Evolutionary conservation across 2,113 vertebrate species (phyloP).

Genomic region (Crotalus helleri): DNA sequence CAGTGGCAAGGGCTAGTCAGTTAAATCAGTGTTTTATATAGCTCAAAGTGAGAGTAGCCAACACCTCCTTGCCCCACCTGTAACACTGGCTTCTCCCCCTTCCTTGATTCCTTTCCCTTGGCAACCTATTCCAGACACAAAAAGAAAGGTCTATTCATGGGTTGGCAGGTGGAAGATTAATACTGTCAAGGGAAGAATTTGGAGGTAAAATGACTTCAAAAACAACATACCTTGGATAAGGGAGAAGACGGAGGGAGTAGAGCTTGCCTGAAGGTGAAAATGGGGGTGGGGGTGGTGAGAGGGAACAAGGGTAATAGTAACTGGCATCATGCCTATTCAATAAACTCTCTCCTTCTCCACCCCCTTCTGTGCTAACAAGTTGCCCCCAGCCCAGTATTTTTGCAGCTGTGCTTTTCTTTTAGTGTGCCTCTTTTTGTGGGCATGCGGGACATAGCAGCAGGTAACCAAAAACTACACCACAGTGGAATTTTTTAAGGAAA

Average conservation of each 20-base stretch:
- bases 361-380: constrained; percentile 41
- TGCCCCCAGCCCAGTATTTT: constrained; percentile 34
- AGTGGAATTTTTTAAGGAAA: constrained; percentile 54
- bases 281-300: constrained; percentile 6
- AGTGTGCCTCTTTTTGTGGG: constrained; percentile 21
- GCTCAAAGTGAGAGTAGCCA: background rate
- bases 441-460: constrained; percentile 39
- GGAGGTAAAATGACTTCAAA: constrained; percentile 62
- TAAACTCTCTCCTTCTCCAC: constrained; percentile 31
- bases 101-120: constrained; percentile 36
- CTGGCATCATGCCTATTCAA: constrained; percentile 42
- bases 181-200: constrained; percentile 57
- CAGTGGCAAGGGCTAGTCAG: background rate
- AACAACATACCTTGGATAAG: constrained; percentile 37
- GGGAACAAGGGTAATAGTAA: constrained; percentile 35
- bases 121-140: constrained; percentile 32
- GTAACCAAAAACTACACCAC: constrained; percentile 39
- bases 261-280: constrained; percentile 40
- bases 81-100: background rate
- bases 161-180: constrained; percentile 59
- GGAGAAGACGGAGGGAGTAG: constrained; percentile 34
- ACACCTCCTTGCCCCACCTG: constrained; percentile 32
- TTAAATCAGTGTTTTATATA: background rate
- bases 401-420: constrained; percentile 38
- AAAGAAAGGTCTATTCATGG: constrained; percentile 56